phyloP scores from a whole-genome alignment of 2,888 invertebrate species.

The Agapostemon virescens region DNA sequence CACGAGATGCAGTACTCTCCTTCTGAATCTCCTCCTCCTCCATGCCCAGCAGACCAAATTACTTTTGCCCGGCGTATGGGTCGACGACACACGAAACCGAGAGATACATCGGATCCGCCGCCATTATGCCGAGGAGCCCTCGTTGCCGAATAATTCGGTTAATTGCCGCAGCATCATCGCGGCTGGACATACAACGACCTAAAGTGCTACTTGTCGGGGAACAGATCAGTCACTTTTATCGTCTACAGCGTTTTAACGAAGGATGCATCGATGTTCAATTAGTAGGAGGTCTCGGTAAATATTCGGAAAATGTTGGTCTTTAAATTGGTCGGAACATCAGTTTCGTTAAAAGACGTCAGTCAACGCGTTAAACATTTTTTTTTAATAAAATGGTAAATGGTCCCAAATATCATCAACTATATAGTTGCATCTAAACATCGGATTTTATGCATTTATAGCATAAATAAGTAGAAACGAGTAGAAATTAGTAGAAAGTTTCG shows the following conservation, averaged over 20 bases:
- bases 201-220: constrained; percentile 30
- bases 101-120: constrained; percentile 28
- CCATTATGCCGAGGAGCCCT: constrained; percentile 51
- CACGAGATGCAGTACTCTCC: constrained; percentile 45
- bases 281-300: not conserved
- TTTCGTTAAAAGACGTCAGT: too few species aligned
- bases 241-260: not conserved
- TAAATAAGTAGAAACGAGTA: too few species aligned
- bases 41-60: constrained; percentile 53
- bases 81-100: constrained; percentile 38
- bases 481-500: too few species aligned
- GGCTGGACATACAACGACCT: constrained; percentile 28
- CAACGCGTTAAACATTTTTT: too few species aligned
- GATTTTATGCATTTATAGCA: too few species aligned
- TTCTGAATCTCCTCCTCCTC: constrained; percentile 11
- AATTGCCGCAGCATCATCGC: constrained; percentile 68
- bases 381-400: too few species aligned
- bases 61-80: constrained; percentile 45
- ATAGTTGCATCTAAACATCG: too few species aligned
- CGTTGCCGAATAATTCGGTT: constrained; percentile 73
- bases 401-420: too few species aligned
- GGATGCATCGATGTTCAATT: not conserved
- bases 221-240: constrained; percentile 22
- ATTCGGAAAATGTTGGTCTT: not conserved
- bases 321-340: not conserved